phyloP scores from a whole-genome alignment of 2,888 invertebrate species.

The Mythimna ferrago region DNA sequence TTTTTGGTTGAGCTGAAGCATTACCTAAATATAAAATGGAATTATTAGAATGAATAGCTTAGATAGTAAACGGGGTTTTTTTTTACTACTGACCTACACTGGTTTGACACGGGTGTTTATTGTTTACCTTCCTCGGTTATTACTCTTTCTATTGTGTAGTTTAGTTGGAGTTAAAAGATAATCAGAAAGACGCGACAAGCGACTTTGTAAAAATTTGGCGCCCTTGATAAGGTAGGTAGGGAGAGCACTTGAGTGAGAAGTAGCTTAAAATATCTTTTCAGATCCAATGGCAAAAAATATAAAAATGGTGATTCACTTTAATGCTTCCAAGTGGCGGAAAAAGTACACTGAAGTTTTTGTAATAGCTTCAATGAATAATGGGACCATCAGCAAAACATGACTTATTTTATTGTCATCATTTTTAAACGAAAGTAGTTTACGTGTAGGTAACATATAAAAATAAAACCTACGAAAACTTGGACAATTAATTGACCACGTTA shows the following conservation, averaged over 20 bases:
- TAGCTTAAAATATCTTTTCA: not conserved
- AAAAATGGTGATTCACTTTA: not conserved
- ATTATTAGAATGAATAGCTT: not conserved
- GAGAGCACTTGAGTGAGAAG: not conserved
- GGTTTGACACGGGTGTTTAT: not conserved
- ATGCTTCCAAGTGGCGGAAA: not conserved
- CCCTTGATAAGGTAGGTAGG: not conserved
- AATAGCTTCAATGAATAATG: slow-evolving; percentile 7
- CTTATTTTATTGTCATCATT: slow-evolving; percentile 5
- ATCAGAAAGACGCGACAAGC: too few relatives aligned
- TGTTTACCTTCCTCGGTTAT: too few relatives aligned
- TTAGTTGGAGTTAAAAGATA: too few relatives aligned
- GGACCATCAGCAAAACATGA: slow-evolving; percentile 23
- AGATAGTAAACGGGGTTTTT: not conserved
- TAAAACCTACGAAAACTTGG: slow-evolving; percentile 15
- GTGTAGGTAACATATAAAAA: slow-evolving; percentile 11
- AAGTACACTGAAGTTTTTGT: not conserved
- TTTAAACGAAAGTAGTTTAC: slow-evolving; percentile 15
- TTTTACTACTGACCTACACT: not conserved
- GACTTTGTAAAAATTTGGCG: too few relatives aligned
- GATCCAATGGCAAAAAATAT: not conserved
- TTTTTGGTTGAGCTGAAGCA: not conserved
- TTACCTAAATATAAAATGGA: not conserved
- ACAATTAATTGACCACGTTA: slow-evolving; percentile 29
- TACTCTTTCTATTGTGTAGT: too few relatives aligned